These are phyloP conservation scores for Noturus placidus DNA, from an alignment of 2,113 vertebrate species.

Conservation along the genomic window DNA sequence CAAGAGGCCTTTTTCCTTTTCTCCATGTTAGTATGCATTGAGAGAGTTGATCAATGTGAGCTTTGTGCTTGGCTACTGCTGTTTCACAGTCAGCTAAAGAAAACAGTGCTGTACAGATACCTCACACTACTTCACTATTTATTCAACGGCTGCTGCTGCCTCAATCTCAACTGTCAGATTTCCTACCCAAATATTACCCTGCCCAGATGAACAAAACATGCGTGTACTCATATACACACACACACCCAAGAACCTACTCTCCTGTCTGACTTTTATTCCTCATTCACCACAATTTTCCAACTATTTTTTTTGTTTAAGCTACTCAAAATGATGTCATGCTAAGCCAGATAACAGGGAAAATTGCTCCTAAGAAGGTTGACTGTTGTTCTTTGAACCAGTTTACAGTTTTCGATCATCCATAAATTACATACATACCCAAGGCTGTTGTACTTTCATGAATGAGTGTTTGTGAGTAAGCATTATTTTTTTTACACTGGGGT, in stretches of 20 bases:
- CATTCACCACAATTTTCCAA: background rate
- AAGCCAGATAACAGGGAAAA: background rate
- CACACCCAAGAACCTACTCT: background rate
- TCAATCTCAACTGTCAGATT: constrained; percentile 64
- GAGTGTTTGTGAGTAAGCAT: background rate
- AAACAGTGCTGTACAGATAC: constrained; percentile 69
- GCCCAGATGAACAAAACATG: constrained; percentile 2
- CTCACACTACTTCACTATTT: constrained; percentile 64
- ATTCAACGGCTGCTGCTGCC: constrained; percentile 63
- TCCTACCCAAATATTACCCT: constrained; percentile 42
- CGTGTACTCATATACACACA: background rate
- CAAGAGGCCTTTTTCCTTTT: constrained; percentile 39
- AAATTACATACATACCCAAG: background rate
- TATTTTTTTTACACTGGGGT: background rate
- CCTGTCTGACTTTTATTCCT: background rate
- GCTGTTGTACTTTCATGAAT: background rate
- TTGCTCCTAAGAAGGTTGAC: background rate
- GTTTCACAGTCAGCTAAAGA: constrained; percentile 64
- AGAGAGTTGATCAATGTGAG: constrained; percentile 70
- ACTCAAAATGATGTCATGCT: background rate
- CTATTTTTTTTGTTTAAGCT: background rate
- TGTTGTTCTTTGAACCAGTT: background rate
- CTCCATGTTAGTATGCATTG: constrained; percentile 66
- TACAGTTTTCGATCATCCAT: background rate
- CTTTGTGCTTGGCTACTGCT: constrained; percentile 65